Conservation (phyloP, 2,797 vertebrate species). For the Etheostoma perlongum region DNA sequence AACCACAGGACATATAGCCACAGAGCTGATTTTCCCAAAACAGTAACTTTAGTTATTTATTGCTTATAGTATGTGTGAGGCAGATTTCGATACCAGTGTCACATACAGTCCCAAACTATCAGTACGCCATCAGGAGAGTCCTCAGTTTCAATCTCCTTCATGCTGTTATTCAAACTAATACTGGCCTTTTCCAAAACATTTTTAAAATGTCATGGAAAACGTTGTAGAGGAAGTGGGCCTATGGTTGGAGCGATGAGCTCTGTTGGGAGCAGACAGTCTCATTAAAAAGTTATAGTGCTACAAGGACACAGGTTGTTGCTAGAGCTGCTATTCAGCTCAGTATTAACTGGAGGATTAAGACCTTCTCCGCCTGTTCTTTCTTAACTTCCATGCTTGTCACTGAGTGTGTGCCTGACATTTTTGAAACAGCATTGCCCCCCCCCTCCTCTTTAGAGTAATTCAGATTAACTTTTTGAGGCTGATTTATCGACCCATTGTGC, state of each 20-base stretch:
- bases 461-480: neutral
- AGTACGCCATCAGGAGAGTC: constrained; percentile 5
- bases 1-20: too few species aligned
- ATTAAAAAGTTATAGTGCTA: constrained; percentile 71
- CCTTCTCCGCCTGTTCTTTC: neutral
- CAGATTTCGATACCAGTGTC: neutral
- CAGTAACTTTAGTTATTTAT: neutral
- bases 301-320: constrained; percentile 61
- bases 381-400: neutral
- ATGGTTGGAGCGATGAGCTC: constrained; percentile 61
- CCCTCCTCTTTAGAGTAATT: neutral
- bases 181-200: constrained; percentile 70
- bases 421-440: neutral
- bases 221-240: constrained; percentile 46
- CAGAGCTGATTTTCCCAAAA: neutral
- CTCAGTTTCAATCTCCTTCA: constrained; percentile 55
- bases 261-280: constrained; percentile 63
- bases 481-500: neutral
- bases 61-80: neutral
- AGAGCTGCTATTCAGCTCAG: constrained; percentile 39
- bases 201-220: constrained; percentile 73
- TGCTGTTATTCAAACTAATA: constrained; percentile 62
- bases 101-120: constrained; percentile 3
- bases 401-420: constrained; percentile 3
- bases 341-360: constrained; percentile 41